Base-by-base conservation (phyloP, 2,888 invertebrate species). In the Emmelina monodactyla region DNA sequence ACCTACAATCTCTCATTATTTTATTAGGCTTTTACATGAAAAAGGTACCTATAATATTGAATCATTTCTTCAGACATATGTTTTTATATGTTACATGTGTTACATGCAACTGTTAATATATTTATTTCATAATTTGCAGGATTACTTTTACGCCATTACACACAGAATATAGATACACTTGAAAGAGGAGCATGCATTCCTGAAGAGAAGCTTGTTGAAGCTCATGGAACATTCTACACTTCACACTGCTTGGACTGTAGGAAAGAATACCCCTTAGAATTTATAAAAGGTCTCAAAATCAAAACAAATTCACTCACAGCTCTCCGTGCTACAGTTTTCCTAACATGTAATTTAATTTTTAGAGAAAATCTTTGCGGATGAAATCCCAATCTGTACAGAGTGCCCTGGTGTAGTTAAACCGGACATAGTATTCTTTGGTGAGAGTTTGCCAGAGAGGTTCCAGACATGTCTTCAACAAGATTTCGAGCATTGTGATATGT, bases 341-440 rank as follows among this genome's bases (percentile, higher is more conserved):
- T n/a, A n/a, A n/a, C n/a, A 19, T 19, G 9, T 19, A 19, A 19
- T 19, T 19, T 19, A 5, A 6, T 19, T 69, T 66, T 3, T 70
- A 90, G 90, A 88, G 37, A 82, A 85, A 57, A 90, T 79, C 55
- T 79, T 91, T 45, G 69, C 84, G 1, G 89, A 88, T 51, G 72
- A 82, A 41, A 83, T 94, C 38, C 94, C 95, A 10, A 86, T 83
- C 29, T 97, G 96, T 58, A 83, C 84, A 2, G 70, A 82, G 22
- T 94, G 94, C 53, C 82, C 85, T 0, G 89, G 89, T 0, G 78
- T 94, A 3, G 91, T 97, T 0, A 97, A 97, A 63, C 97, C 97
- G 6, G 96, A 97, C 56, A 94, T 98, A 49, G 90, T 97, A 10
- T 96, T 98, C 75, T 98, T 97, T 66, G 97, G 97, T 0, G 97